Base-by-base conservation (phyloP, 2,113 vertebrate species). In the Colaptes auratus region DNA sequence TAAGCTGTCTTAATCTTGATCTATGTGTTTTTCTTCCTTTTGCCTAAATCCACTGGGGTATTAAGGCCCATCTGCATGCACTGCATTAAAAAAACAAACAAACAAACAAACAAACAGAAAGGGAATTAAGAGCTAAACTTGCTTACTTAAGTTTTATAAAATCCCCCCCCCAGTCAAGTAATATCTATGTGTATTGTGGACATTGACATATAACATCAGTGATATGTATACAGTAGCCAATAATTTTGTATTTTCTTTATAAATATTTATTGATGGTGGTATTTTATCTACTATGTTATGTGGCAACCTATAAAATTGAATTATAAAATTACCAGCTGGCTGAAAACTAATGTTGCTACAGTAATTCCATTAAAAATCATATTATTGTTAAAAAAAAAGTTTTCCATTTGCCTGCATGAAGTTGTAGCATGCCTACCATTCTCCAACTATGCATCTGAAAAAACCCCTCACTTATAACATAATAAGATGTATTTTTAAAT, bases 151-250 rank as follows among this genome's bases (percentile, higher is more conserved):
- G 4, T 35, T 66, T 55, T 52, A 55, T 44, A 79, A 74, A 35
- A 46, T 23, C 10, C 15, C 7, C 3, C 9, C 6, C 9, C 10
- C 36, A 46, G 15, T 59, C 69, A 0, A 0, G 60, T 82, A 73
- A 70, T 7, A 46, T 48, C 9, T 60, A 12, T 55, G 24, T 35
- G 24, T 53, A 64, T 30, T 56, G 23, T 42, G 18, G 23, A 73
- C 31, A 60, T 39, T 42, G 8, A 8, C 2, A 0, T 59, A 65
- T 55, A 64, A 58, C 15, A 48, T 46, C 55, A 73, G 27, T 74
- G 33, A 60, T 30, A 30, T 12, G 10, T 55, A 33, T 56, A 55
- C 50, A 70, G 50, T 83, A 75, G 30, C 19, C 13, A 42, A 48
- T 8, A 17, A 71, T 88, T 58, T 72, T 71, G 27, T 77, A 3